phyloP scores from a whole-genome alignment of 1,140 invertebrate genomes.

The Nebria ingens region DNA sequence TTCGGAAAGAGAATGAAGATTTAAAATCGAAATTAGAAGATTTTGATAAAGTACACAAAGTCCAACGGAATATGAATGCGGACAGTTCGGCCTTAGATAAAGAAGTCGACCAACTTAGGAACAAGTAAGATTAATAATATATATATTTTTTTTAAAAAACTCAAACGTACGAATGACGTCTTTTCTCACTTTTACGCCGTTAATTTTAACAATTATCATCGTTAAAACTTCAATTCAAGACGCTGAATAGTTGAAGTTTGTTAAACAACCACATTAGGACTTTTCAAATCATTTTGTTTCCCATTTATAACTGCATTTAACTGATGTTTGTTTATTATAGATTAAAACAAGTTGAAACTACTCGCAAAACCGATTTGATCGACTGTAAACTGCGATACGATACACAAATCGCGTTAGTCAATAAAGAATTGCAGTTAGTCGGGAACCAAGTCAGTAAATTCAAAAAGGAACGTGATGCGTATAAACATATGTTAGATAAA shows the following conservation, averaged over 20 bases:
- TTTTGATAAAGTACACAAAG: conserved; percentile 72
- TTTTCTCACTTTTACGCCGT: too few species aligned
- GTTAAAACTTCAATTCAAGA: too few species aligned
- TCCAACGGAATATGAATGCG: conserved; percentile 64
- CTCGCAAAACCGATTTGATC: conserved; percentile 70
- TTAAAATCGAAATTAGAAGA: conserved; percentile 70
- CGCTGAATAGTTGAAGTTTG: too few species aligned
- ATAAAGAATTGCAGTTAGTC: conserved; percentile 74
- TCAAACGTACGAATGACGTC: too few species aligned
- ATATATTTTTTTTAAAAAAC: conserved; percentile 4
- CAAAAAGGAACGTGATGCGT: conserved; percentile 79
- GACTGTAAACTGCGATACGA: conserved; percentile 84
- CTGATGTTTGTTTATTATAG: conserved; percentile 33
- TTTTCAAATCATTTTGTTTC: conserved; percentile 10
- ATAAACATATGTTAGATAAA: conserved; percentile 81
- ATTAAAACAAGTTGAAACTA: conserved; percentile 65
- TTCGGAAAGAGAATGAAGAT: conserved; percentile 71
- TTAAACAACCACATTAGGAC: neutral
- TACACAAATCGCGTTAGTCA: conserved; percentile 70
- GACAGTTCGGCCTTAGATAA: conserved; percentile 62
- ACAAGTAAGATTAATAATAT: conserved; percentile 36
- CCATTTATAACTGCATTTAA: conserved; percentile 3
- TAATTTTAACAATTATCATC: too few species aligned
- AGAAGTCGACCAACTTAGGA: conserved; percentile 61
- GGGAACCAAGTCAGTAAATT: conserved; percentile 70